Conservation (phyloP, 2,797 vertebrate genomes). For the Typhlichthys eigenmanni region DNA sequence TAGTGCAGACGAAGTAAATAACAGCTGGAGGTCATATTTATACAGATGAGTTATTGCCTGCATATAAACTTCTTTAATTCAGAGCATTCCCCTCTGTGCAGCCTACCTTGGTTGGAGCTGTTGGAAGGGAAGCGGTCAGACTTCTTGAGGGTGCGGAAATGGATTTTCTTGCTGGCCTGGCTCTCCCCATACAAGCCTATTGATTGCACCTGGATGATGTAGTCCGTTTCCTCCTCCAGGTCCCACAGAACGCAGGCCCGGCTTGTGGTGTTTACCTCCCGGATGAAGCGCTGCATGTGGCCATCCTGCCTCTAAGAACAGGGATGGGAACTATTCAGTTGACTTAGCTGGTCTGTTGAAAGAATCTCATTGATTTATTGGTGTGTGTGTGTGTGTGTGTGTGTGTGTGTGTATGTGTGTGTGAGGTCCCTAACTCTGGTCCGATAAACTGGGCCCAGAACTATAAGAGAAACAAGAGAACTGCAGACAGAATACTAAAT, state of each 20-base stretch:
- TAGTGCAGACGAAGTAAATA: no score
- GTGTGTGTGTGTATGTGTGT: neutral
- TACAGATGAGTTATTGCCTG: no score
- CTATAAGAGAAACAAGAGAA: neutral
- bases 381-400: neutral
- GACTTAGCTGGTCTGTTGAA: neutral
- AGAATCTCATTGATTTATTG: neutral
- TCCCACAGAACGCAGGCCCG: conserved; percentile 95
- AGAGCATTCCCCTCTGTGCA: no score
- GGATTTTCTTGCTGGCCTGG: conserved; percentile 89
- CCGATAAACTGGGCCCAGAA: neutral
- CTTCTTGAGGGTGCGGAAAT: conserved; percentile 94
- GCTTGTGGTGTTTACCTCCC: conserved; percentile 97
- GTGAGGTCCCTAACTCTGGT: neutral
- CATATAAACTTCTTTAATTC: no score
- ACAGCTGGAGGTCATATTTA: no score
- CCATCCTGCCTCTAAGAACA: conserved; percentile 87
- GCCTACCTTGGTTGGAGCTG: conserved; percentile 92
- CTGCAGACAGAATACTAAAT: conserved; percentile 3
- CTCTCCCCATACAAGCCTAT: conserved; percentile 94
- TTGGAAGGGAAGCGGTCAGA: conserved; percentile 91
- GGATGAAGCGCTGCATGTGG: conserved; percentile 93
- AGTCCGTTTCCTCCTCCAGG: conserved; percentile 93
- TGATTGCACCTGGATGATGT: conserved; percentile 95
- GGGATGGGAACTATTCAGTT: neutral